Evolutionary conservation across 2,113 vertebrate genomes (phyloP).

Genomic region (Dicrurus megarhynchus): DNA sequence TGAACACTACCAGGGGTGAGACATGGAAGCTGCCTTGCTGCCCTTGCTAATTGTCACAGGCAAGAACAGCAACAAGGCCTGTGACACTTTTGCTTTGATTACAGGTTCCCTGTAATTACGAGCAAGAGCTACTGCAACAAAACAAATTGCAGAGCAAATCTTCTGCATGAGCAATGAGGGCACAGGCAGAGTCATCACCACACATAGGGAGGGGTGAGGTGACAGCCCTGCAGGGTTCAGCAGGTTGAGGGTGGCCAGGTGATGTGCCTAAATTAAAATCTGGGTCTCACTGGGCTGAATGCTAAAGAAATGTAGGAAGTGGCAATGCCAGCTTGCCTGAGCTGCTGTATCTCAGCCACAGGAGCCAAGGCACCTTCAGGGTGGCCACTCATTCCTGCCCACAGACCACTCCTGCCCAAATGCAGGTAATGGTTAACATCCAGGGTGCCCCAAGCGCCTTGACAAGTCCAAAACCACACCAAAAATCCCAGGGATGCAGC

Average conservation of each 20-base stretch:
- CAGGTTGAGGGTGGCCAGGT: neutral
- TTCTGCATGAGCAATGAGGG: neutral
- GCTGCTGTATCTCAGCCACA: neutral
- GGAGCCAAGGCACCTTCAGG: neutral
- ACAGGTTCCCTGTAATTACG: neutral
- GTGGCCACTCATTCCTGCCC: neutral
- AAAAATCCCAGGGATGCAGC: neutral
- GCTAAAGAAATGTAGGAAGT: neutral
- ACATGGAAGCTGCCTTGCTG: neutral
- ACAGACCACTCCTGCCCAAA: neutral
- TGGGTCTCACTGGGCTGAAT: neutral
- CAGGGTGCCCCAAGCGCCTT: neutral
- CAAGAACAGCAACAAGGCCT: neutral
- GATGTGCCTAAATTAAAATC: neutral
- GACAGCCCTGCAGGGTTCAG: neutral
- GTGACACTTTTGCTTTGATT: neutral
- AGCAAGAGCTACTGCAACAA: neutral
- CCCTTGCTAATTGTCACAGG: neutral
- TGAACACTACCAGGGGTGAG: neutral
- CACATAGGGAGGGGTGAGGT: fast-evolving
- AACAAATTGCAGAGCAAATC: neutral
- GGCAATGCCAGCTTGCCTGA: neutral
- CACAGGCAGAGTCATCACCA: neutral
- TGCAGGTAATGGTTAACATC: neutral
- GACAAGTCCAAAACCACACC: neutral